Evolutionary conservation across 1,140 invertebrate genomes (phyloP), one percentile per base, ranked within the genome.

Genomic region (Bombus soroeensis): DNA sequence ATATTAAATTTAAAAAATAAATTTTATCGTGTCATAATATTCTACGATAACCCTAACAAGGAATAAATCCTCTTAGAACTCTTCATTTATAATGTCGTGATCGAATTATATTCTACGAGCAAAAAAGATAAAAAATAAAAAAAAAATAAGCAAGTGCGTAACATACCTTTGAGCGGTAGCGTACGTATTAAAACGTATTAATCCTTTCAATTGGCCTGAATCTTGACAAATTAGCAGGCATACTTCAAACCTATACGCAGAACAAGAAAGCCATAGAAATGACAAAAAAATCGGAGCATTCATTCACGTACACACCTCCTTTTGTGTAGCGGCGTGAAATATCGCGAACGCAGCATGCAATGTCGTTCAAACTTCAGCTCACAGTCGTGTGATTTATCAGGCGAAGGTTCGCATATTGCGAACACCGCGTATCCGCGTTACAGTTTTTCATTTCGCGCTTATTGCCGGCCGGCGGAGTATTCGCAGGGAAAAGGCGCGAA

Each of bases 361-460:
- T 59, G 37, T 62, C 75, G 34, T 57, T 37, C 32, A 37, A 25
- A 41, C 28, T 41, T 77, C 28, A 9, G 25, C 74, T 39, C 25
- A n/a, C 59, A 28, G 37, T 32, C 28, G 75, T 18, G 39, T 78
- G 59, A 78, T 78, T 78, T 64, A 78, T 78, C 76, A 43, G n/a
- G 18, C 59, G 39, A 32, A 66, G 34, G 59, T 32, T 66, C 32
- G 75, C 57, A 77, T 77, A 77, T 77, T 77, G 76, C 59, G 76
- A 39, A 64, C 76, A 64, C 12, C 10, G 25, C 57, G 32, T 77
- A 77, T 47, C 12, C 43, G 28, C 13, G 41, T 79, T 68, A 81
- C 43, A 32, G 32, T 81, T 81, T 81, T 71, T 71, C 79, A 81
- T 72, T 72, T 47, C 39, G 25, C 12, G 32, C 41, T 81, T 53